phyloP scores from a whole-genome alignment of 2,113 vertebrate species.

The Sialia sialis region DNA sequence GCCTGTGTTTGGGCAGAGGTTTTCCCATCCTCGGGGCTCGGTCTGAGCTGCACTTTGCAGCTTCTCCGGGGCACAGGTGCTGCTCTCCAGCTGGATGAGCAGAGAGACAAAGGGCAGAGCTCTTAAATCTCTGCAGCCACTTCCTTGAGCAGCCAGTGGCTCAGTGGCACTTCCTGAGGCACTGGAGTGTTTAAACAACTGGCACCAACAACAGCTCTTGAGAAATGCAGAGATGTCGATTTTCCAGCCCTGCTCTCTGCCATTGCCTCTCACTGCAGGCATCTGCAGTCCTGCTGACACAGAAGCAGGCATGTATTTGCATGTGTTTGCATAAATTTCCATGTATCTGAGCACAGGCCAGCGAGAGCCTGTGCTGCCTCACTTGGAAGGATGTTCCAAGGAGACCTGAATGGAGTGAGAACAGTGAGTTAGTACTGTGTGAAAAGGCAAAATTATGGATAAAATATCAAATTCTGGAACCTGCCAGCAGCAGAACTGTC shows the following conservation, averaged over 20 bases:
- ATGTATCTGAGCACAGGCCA: not conserved
- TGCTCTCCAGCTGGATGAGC: not conserved
- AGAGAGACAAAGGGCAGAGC: not conserved
- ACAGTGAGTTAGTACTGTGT: not conserved
- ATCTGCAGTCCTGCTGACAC: not conserved
- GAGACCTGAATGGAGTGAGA: not conserved
- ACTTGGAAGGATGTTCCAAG: not conserved
- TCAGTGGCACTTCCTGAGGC: not conserved
- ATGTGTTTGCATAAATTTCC: slow-evolving; percentile 60
- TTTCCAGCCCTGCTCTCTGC: not conserved
- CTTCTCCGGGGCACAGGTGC: not conserved
- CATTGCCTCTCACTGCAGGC: not conserved
- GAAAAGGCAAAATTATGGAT: not conserved
- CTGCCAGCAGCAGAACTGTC: not conserved
- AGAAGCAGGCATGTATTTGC: not conserved
- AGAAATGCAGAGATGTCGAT: not conserved
- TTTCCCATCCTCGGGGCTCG: not conserved
- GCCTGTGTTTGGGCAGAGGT: not conserved
- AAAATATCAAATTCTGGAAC: not conserved
- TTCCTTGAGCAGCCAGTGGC: not conserved
- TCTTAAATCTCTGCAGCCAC: not conserved
- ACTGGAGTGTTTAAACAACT: not conserved
- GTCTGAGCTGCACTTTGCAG: not conserved
- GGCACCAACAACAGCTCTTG: not conserved
- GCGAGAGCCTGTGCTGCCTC: not conserved